phyloP scores from a whole-genome alignment of 2,888 invertebrate species.

The Chymomyza amoena region DNA sequence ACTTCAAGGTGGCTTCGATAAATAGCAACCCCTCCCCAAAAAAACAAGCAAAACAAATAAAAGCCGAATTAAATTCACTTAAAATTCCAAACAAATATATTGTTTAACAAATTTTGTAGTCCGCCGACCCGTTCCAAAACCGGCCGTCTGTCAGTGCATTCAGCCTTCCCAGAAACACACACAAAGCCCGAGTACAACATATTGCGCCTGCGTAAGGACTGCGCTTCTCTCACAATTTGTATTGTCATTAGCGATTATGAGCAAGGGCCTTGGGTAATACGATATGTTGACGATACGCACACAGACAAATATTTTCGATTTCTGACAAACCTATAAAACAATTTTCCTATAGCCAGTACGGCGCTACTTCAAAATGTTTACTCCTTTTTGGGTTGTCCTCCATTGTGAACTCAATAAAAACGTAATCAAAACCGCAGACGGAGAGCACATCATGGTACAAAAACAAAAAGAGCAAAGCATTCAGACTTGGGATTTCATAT shows the following conservation, averaged over 20 bases:
- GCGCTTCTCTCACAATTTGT: slow-evolving; percentile 56
- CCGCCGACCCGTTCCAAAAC: slow-evolving; percentile 18
- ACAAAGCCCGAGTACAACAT: slow-evolving; percentile 41
- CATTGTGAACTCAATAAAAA: slow-evolving; percentile 55
- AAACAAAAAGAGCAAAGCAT: slow-evolving; percentile 16
- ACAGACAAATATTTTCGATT: slow-evolving; percentile 27
- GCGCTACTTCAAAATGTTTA: slow-evolving; percentile 73
- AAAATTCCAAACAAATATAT: slow-evolving; percentile 56
- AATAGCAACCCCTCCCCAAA: slow-evolving; percentile 29
- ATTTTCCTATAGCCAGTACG: slow-evolving; percentile 39
- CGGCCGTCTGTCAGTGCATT: slow-evolving; percentile 48
- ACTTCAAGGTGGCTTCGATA: slow-evolving; percentile 39
- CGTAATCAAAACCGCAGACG: slow-evolving; percentile 66
- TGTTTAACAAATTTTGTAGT: slow-evolving; percentile 62
- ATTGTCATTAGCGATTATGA: slow-evolving; percentile 70
- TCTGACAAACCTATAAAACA: slow-evolving; percentile 69
- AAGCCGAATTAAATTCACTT: slow-evolving; percentile 48
- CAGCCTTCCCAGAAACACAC: slow-evolving; percentile 49
- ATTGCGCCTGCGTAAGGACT: slow-evolving; percentile 21
- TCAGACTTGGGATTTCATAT: slow-evolving; percentile 44
- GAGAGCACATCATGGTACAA: slow-evolving; percentile 7
- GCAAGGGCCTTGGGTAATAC: slow-evolving; percentile 43
- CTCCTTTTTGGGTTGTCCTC: slow-evolving; percentile 53
- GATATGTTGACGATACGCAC: slow-evolving; percentile 68
- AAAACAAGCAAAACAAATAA: slow-evolving; percentile 6